These are phyloP conservation scores for Sphenopsis melanotis DNA, from an alignment of 2,797 vertebrate species.

Conservation along the genomic window DNA sequence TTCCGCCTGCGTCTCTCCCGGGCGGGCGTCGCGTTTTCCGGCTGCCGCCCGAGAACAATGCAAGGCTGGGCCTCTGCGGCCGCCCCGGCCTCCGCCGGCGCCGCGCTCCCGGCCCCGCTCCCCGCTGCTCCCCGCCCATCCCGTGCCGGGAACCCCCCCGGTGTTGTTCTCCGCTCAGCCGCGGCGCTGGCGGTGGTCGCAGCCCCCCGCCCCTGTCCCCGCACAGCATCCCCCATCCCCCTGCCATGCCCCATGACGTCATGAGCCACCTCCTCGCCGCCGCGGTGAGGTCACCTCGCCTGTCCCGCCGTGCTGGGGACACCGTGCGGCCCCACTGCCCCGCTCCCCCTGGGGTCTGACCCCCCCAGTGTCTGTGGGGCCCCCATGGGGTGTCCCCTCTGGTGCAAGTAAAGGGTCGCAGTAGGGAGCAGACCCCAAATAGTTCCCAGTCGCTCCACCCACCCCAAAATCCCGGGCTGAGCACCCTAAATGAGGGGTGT, in stretches of 20 bases:
- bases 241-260: constrained; percentile 1
- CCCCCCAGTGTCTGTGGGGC: rapidly evolving
- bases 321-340: rapidly evolving
- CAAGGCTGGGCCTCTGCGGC: constrained; percentile 14
- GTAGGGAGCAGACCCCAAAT: background rate
- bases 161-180: background rate
- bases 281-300: background rate
- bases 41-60: constrained; percentile 46
- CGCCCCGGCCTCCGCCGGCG: background rate
- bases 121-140: background rate
- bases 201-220: background rate
- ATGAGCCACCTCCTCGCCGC: background rate
- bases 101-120: background rate
- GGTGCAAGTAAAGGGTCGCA: background rate
- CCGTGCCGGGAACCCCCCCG: background rate
- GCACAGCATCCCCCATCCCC: background rate
- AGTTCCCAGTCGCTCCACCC: rapidly evolving
- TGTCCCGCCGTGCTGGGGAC: background rate
- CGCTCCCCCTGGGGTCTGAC: background rate
- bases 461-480: background rate
- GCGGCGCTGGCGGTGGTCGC: background rate
- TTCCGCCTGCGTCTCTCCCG: constrained; percentile 24
- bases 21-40: constrained; percentile 14
- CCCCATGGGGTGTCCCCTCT: background rate
- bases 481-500: background rate